phyloP scores from a whole-genome alignment of 2,797 vertebrate genomes.

The Eremophila alpestris region DNA sequence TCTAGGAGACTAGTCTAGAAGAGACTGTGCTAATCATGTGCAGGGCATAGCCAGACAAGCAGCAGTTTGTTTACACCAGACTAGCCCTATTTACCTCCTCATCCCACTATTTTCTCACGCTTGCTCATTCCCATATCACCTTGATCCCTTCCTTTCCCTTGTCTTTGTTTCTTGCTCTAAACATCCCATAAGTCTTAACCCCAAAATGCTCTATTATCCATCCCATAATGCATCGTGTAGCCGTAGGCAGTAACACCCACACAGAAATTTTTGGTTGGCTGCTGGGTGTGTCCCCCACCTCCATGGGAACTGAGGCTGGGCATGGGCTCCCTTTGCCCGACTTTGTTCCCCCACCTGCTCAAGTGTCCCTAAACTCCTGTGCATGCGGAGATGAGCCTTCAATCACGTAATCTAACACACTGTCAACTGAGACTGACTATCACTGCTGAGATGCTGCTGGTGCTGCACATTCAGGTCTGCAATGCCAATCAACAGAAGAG shows the following conservation, averaged over 20 bases:
- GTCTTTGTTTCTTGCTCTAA: neutral
- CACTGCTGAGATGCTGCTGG: neutral
- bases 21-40: rapidly evolving
- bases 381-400: neutral
- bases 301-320: neutral
- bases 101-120: neutral
- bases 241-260: neutral
- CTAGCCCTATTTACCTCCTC: neutral
- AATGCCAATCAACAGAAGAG: neutral
- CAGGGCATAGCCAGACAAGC: neutral
- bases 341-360: rapidly evolving
- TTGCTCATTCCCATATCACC: neutral
- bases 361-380: neutral
- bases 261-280: neutral
- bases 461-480: neutral
- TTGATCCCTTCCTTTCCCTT: neutral
- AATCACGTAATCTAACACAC: neutral
- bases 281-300: neutral
- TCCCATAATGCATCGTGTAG: rapidly evolving
- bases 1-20: neutral
- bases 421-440: neutral
- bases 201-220: neutral
- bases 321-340: neutral
- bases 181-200: neutral
- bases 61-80: neutral